Evolutionary conservation across 1,140 invertebrate species (phyloP).

Genomic region (Drosophila cardini): DNA sequence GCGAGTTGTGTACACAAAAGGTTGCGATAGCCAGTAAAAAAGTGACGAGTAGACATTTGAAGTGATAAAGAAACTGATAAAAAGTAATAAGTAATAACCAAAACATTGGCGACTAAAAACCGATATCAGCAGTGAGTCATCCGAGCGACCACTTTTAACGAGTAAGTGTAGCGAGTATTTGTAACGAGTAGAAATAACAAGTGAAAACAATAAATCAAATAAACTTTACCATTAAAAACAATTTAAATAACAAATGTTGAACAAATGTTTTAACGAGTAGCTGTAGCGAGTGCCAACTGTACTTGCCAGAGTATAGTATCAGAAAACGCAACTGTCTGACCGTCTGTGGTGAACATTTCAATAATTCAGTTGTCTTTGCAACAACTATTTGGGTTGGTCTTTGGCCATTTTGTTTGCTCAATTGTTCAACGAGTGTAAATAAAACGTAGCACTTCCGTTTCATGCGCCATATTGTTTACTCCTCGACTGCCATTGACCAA

Average conservation of each 20-base stretch:
- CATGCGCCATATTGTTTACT: conserved; percentile 47
- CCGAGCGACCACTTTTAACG: not conserved
- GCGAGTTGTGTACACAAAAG: no score
- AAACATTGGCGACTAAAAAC: not conserved
- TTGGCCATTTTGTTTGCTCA: conserved; percentile 61
- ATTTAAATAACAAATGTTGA: not conserved
- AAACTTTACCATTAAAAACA: no score
- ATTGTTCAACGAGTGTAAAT: conserved; percentile 73
- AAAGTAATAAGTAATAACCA: not conserved
- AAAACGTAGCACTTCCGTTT: conserved; percentile 61
- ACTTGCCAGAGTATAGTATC: not conserved
- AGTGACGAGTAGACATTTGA: no score
- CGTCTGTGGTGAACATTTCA: conserved; percentile 37
- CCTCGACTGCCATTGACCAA: conserved; percentile 65
- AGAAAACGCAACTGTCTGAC: not conserved
- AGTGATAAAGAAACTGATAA: no score
- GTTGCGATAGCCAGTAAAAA: no score
- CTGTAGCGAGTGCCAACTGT: not conserved
- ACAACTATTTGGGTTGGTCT: conserved; percentile 33
- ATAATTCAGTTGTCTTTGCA: conserved; percentile 52
- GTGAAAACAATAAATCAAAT: not conserved
- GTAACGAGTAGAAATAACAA: not conserved
- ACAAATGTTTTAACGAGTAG: not conserved
- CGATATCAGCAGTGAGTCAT: not conserved
- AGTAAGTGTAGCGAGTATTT: not conserved